These are phyloP conservation scores for Sinocyclocheilus anophthalmus DNA, from an alignment of 2,113 vertebrate genomes.

Conservation along the genomic window DNA sequence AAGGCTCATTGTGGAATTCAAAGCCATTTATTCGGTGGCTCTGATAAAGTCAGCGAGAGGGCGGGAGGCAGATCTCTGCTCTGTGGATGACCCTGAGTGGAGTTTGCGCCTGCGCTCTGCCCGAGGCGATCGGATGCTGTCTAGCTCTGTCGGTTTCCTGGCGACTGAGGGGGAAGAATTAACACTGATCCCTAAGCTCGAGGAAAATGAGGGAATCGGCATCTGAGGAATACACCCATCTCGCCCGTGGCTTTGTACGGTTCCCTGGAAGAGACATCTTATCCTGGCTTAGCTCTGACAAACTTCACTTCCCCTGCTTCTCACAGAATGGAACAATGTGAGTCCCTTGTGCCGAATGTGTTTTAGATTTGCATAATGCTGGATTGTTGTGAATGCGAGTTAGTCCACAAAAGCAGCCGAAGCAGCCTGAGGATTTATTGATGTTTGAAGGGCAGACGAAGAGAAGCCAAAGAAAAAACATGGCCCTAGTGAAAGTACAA, in stretches of 20 bases:
- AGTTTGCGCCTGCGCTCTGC: constrained; percentile 10
- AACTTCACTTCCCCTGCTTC: constrained; percentile 64
- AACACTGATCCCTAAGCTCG: constrained; percentile 52
- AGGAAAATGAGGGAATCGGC: constrained; percentile 45
- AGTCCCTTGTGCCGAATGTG: constrained; percentile 56
- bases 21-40: constrained; percentile 12
- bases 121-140: neutral
- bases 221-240: constrained; percentile 42
- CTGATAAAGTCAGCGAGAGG: constrained; percentile 14
- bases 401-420: constrained; percentile 37
- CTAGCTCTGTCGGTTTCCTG: constrained; percentile 40
- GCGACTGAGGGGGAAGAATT: constrained; percentile 47
- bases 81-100: neutral
- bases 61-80: constrained; percentile 30
- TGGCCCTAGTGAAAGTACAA: constrained; percentile 22
- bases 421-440: constrained; percentile 47
- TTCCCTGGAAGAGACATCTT: constrained; percentile 63
- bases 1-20: constrained; percentile 19
- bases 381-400: constrained; percentile 44
- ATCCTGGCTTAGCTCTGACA: constrained; percentile 70
- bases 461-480: constrained; percentile 8
- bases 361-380: constrained; percentile 63
- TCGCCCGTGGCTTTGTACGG: constrained; percentile 52
- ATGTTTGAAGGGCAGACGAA: constrained; percentile 45
- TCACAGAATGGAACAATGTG: constrained; percentile 34